Percentiles rank a stretch among this genome's conserved stretches.
Conservation (phyloP, 2,797 vertebrate species). For the Melanotaenia boesemani region DNA sequence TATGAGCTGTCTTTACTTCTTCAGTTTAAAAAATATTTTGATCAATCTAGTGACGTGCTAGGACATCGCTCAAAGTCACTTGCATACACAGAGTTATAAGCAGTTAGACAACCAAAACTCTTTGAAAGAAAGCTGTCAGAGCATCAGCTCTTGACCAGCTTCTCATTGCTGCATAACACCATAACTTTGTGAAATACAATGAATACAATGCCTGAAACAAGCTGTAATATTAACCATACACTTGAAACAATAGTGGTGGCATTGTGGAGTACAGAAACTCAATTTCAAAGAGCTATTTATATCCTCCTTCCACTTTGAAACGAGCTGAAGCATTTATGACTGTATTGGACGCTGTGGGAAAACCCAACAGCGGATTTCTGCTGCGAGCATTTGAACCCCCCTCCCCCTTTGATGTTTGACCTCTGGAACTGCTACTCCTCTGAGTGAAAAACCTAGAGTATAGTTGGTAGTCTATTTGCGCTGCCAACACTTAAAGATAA, state of each 20-base stretch:
- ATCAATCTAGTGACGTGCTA: neutral
- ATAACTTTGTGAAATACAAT: neutral
- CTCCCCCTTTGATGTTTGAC: conserved; percentile 28
- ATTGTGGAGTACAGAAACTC: conserved; percentile 29
- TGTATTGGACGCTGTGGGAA: conserved; percentile 48
- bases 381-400: conserved; percentile 47
- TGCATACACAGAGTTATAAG: neutral
- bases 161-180: neutral
- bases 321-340: conserved; percentile 56
- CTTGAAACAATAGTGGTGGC: neutral
- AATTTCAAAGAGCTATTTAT: conserved; percentile 56
- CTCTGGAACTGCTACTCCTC: conserved; percentile 9
- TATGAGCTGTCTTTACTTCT: neutral
- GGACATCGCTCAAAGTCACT: conserved; percentile 23
- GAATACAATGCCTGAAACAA: neutral
- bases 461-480: neutral
- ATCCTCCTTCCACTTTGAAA: conserved; percentile 45
- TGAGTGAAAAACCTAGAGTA: conserved; percentile 17
- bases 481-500: neutral
- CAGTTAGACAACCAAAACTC: neutral
- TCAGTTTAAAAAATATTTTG: neutral
- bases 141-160: neutral
- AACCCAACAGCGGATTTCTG: conserved; percentile 57
- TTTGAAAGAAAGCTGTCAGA: neutral
- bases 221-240: neutral